Evolutionary conservation across 1,140 invertebrate genomes (phyloP).

Genomic region (Leguminivora glycinivorella): DNA sequence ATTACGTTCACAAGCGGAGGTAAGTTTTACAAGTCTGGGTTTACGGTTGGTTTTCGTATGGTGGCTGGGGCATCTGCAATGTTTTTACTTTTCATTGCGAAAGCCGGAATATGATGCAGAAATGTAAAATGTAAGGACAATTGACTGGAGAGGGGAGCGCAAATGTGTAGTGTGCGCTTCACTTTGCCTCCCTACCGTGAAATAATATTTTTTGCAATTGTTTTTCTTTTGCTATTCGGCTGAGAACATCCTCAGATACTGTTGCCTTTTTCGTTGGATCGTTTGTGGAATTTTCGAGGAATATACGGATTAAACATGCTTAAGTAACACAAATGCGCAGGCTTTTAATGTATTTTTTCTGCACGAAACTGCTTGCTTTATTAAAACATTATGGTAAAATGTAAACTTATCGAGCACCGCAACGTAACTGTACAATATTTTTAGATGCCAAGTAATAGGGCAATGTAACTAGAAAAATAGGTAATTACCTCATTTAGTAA

Average conservation of each 20-base stretch:
- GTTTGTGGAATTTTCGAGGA: not conserved
- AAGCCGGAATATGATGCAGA: slow-evolving; percentile 70
- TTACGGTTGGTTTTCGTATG: slow-evolving; percentile 39
- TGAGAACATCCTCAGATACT: slow-evolving; percentile 17
- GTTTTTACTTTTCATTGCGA: slow-evolving; percentile 75
- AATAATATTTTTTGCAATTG: slow-evolving; percentile 48
- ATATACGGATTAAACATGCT: not conserved
- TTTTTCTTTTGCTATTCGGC: slow-evolving; percentile 45
- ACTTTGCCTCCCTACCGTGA: slow-evolving; percentile 52
- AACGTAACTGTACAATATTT: no score
- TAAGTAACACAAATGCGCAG: not conserved
- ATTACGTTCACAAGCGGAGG: slow-evolving; percentile 32
- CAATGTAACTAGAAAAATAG: no score
- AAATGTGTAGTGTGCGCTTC: slow-evolving; percentile 56
- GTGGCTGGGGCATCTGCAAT: slow-evolving; percentile 49
- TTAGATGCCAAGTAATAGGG: no score
- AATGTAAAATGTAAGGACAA: slow-evolving; percentile 76
- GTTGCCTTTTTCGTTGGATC: slow-evolving; percentile 10
- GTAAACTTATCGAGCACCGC: no score
- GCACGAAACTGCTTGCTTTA: no score
- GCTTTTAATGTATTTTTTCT: not conserved
- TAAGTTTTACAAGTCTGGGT: slow-evolving; percentile 29
- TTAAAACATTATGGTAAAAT: not conserved
- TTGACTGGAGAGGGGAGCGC: slow-evolving; percentile 64
- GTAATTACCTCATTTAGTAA: no score